phyloP scores from a whole-genome alignment of 2,888 invertebrate genomes.

The Limnephilus auricula region DNA sequence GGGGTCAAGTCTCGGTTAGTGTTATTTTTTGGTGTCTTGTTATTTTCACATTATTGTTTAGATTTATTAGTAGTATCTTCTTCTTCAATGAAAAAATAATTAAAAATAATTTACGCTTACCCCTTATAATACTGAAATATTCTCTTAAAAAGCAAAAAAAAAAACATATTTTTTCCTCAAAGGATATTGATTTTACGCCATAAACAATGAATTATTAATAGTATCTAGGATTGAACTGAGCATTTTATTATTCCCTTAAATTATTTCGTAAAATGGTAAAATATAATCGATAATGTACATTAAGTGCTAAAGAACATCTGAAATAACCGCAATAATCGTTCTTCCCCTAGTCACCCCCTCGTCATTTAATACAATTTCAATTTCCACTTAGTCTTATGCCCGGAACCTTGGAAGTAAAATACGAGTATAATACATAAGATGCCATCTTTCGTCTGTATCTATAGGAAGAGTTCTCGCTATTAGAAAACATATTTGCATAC shows the following conservation, averaged over 20 bases:
- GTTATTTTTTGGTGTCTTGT: no score
- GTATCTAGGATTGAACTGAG: background rate
- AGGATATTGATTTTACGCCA: background rate
- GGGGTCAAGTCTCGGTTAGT: no score
- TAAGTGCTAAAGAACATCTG: constrained; percentile 55
- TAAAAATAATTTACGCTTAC: no score
- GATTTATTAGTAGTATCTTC: no score
- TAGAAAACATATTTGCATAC: constrained; percentile 66
- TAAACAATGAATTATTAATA: background rate
- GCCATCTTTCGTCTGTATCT: constrained; percentile 31
- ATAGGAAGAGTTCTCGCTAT: constrained; percentile 45
- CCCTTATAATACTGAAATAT: background rate
- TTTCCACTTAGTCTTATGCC: constrained; percentile 58
- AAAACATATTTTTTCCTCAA: background rate
- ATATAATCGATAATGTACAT: constrained; percentile 62
- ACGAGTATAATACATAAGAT: constrained; percentile 29
- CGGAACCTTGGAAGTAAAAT: constrained; percentile 3
- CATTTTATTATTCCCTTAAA: background rate
- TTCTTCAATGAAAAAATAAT: no score
- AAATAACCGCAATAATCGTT: constrained; percentile 63
- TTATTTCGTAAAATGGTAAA: constrained; percentile 20
- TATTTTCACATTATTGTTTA: no score
- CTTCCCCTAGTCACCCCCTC: background rate
- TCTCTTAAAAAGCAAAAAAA: background rate
- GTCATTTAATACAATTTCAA: constrained; percentile 66